A percentile compares a stretch with the other conserved stretches of the same genome.
phyloP scores from a whole-genome alignment of 2,113 vertebrate species.

The Rhabdomys dilectus region DNA sequence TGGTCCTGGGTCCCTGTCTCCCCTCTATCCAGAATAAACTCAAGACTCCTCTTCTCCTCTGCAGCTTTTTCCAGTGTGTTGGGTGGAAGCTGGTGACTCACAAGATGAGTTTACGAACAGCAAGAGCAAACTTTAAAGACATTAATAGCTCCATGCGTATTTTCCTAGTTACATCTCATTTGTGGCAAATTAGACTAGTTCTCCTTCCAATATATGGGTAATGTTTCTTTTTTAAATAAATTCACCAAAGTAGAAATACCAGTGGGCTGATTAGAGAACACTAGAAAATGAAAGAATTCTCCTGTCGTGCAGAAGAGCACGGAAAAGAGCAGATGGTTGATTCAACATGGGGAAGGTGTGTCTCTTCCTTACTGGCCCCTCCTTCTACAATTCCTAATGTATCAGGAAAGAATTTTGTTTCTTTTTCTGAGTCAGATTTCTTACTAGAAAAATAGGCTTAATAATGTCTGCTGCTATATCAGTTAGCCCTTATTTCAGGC shows the following conservation, averaged over 20 bases:
- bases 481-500: not conserved
- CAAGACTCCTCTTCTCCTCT: rapidly evolving
- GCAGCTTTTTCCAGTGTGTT: not conserved
- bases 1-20: rapidly evolving
- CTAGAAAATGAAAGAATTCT: not conserved
- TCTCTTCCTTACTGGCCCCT: no score
- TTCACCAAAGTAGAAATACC: conserved; percentile 1
- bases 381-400: not conserved
- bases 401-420: not conserved
- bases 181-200: not conserved
- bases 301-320: rapidly evolving
- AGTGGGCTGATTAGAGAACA: not conserved
- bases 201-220: not conserved
- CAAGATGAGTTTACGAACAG: not conserved
- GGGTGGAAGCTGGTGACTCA: rapidly evolving
- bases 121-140: not conserved
- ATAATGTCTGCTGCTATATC: not conserved
- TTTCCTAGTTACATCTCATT: not conserved
- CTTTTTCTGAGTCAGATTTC: not conserved
- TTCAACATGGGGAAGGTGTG: not conserved
- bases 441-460: not conserved
- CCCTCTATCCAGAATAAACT: no score
- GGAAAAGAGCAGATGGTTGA: not conserved
- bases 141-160: not conserved
- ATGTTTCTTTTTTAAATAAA: conserved; percentile 30